These are phyloP conservation scores for Orchestia grillus DNA, from an alignment of 1,140 invertebrate genomes.

Conservation along the genomic window DNA sequence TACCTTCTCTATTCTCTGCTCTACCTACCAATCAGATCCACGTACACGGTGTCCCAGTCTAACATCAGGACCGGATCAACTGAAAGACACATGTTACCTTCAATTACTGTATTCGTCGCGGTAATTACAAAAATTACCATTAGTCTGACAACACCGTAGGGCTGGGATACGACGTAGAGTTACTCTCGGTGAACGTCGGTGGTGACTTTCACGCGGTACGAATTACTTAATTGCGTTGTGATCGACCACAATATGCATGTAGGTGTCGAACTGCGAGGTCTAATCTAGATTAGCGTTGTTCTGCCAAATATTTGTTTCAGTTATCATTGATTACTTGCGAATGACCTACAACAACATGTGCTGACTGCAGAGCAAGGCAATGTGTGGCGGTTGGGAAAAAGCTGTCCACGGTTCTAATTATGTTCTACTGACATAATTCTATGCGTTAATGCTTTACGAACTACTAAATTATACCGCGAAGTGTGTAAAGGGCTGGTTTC, in stretches of 20 bases:
- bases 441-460: neutral
- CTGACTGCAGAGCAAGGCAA: too few species aligned
- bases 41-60: too few species aligned
- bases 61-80: neutral
- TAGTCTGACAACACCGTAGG: neutral
- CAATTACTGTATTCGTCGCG: neutral
- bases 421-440: neutral
- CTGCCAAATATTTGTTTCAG: too few species aligned
- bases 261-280: too few species aligned
- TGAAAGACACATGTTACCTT: neutral
- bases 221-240: too few species aligned
- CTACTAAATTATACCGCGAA: neutral
- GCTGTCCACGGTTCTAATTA: neutral
- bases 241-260: too few species aligned
- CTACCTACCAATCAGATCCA: too few species aligned
- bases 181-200: neutral
- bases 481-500: neutral
- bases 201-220: neutral
- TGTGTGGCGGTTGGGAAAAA: neutral
- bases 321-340: too few species aligned
- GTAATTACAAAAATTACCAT: neutral
- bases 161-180: neutral
- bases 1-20: too few species aligned
- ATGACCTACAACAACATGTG: too few species aligned
- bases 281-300: too few species aligned